Evolutionary conservation across 2,797 vertebrate genomes (phyloP).

Genomic region (Alectoris magna): DNA sequence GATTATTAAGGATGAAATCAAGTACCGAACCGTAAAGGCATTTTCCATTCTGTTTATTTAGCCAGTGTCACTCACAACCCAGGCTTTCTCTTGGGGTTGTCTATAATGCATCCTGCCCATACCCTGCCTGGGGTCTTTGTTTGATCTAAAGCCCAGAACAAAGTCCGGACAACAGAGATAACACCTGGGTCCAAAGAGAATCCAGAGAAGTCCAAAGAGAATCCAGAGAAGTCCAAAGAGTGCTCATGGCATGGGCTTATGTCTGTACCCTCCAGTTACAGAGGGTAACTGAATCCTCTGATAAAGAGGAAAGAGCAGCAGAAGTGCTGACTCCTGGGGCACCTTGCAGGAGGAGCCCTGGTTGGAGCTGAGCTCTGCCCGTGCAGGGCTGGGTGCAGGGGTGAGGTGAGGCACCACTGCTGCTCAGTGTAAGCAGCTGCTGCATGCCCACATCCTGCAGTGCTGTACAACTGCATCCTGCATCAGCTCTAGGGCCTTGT

Average conservation of each 20-base stretch:
- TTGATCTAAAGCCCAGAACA: background rate
- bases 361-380: accelerated
- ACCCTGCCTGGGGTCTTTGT: background rate
- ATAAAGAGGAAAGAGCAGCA: background rate
- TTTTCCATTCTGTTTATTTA: background rate
- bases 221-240: no score
- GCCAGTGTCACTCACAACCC: background rate
- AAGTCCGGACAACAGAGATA: background rate
- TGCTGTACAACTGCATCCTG: background rate
- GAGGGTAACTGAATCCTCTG: background rate
- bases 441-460: background rate
- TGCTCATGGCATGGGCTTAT: background rate
- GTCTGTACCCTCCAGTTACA: accelerated
- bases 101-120: background rate
- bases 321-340: background rate
- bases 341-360: background rate
- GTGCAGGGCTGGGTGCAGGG: background rate
- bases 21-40: background rate
- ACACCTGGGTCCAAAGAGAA: background rate
- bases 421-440: background rate
- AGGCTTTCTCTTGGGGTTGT: background rate
- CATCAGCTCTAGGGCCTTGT: background rate
- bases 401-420: background rate
- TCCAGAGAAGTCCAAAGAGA: no score
- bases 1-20: background rate